Conservation (phyloP, 2,113 vertebrate genomes). For the Gopherus flavomarginatus region DNA sequence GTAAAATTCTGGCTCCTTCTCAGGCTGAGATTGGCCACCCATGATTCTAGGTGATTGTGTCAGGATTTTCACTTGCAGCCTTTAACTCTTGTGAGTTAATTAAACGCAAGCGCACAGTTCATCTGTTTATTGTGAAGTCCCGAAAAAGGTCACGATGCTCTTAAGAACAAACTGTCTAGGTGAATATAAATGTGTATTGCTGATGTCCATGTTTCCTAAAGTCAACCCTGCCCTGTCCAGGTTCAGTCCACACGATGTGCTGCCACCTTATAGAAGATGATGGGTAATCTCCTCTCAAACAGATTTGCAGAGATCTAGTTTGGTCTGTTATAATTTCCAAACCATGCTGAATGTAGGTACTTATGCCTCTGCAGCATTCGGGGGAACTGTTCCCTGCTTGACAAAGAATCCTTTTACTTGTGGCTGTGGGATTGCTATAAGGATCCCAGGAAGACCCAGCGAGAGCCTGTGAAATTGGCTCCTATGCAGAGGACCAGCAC, state of each 20-base stretch:
- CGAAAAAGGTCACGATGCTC: no score
- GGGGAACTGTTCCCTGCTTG: neutral
- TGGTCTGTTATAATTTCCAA: neutral
- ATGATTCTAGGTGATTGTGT: no score
- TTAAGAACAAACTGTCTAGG: neutral
- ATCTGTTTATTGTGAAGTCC: no score
- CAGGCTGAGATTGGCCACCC: no score
- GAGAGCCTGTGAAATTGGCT: constrained; percentile 3
- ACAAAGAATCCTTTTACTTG: neutral
- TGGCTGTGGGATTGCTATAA: neutral
- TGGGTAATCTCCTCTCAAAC: neutral
- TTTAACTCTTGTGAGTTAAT: no score
- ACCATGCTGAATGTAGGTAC: neutral
- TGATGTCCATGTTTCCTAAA: neutral
- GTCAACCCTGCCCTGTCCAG: neutral
- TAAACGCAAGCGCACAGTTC: no score
- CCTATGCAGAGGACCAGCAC: neutral
- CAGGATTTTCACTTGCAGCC: no score
- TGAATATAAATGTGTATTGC: neutral
- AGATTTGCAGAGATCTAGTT: neutral
- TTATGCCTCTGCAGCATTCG: neutral
- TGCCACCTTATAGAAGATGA: neutral
- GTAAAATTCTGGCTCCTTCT: no score
- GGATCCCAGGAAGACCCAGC: neutral
- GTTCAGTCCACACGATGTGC: constrained; percentile 10